Conservation (phyloP, 2,113 vertebrate genomes). For the Notothenia coriiceps region DNA sequence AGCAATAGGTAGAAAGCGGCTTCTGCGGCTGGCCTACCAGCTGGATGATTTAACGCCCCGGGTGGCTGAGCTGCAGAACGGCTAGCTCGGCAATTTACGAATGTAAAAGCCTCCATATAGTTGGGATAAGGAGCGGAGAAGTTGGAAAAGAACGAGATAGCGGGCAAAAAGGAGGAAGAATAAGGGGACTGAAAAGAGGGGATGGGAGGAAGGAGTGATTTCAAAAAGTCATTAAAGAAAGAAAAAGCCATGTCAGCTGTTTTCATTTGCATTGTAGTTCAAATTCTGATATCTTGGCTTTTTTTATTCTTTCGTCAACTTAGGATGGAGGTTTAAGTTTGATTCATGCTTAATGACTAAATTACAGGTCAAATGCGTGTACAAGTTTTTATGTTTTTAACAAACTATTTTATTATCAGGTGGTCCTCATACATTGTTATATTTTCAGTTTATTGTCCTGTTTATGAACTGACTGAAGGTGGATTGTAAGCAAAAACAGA, state of each 20-base stretch:
- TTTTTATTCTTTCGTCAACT: conserved; percentile 17
- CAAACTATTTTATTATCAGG: not conserved
- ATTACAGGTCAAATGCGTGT: too few species aligned
- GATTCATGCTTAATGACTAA: not conserved
- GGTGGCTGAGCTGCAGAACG: conserved; percentile 66
- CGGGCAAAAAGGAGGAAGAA: conserved; percentile 21
- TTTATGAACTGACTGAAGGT: not conserved
- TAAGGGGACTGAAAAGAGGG: conserved; percentile 15
- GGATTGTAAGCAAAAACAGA: not conserved
- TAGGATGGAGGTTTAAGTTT: conserved; percentile 11
- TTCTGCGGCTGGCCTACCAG: conserved; percentile 65
- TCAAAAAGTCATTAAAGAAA: conserved; percentile 47
- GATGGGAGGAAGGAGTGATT: conserved; percentile 33
- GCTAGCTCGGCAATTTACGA: conserved; percentile 63
- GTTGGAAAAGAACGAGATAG: conserved; percentile 35
- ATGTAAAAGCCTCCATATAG: conserved; percentile 64
- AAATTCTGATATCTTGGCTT: conserved; percentile 32
- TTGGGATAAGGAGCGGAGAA: conserved; percentile 60
- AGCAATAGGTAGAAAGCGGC: conserved; percentile 68
- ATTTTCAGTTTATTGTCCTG: not conserved
- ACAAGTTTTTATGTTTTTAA: too few species aligned
- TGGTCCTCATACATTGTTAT: not conserved
- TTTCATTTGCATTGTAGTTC: conserved; percentile 42
- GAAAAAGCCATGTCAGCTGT: conserved; percentile 55
- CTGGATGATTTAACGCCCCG: conserved; percentile 69